phyloP scores from a whole-genome alignment of 2,113 vertebrate genomes.

The Serilophus lunatus region DNA sequence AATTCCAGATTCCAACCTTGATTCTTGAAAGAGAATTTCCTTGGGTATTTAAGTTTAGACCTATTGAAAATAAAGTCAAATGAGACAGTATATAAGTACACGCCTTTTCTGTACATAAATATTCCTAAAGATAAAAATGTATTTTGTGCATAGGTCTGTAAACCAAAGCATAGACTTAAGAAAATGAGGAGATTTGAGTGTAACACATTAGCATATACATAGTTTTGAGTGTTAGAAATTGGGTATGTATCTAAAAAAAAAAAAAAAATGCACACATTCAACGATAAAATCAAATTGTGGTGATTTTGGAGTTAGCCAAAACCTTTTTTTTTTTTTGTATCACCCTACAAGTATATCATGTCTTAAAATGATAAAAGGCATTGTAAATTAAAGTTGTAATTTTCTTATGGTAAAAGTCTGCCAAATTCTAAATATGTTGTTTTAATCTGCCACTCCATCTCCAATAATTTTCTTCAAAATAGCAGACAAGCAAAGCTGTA shows the following conservation, averaged over 20 bases:
- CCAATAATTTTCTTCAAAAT: background rate
- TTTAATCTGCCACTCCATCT: background rate
- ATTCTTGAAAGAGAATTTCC: background rate
- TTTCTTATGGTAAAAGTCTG: background rate
- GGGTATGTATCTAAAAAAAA: background rate
- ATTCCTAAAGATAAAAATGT: background rate
- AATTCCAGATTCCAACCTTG: background rate
- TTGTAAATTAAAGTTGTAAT: background rate
- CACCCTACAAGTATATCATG: background rate
- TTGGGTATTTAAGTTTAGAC: background rate
- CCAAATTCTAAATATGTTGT: background rate
- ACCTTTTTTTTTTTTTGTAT: background rate
- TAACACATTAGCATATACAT: background rate
- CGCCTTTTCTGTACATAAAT: background rate
- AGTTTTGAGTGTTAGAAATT: background rate
- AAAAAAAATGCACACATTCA: background rate
- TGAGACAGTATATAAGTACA: background rate
- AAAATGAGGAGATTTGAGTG: background rate
- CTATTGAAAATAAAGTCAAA: background rate
- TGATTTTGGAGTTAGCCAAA: background rate
- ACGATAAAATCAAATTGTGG: background rate
- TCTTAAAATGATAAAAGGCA: background rate
- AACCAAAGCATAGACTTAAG: background rate
- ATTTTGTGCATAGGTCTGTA: background rate
- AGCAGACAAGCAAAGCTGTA: background rate